phyloP scores from a whole-genome alignment of 1,140 invertebrate genomes.

The Hermatobates lingyangjiaoensis region DNA sequence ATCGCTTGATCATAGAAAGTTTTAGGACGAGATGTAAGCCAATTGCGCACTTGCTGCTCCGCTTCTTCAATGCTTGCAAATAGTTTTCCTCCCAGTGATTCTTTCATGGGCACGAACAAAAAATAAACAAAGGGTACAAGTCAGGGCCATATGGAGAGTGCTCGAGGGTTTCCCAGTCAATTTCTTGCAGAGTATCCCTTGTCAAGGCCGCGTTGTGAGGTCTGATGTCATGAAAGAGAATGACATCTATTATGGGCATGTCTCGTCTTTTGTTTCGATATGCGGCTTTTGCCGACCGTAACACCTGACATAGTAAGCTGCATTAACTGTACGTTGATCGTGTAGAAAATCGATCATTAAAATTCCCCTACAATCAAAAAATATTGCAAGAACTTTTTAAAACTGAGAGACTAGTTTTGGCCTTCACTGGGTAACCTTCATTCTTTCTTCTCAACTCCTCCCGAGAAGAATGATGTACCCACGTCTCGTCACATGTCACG shows the following conservation, averaged over 20 bases:
- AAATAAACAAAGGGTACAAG: background rate
- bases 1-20: slow-evolving; percentile 44
- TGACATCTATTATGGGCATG: slow-evolving; percentile 10
- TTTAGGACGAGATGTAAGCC: slow-evolving; percentile 34
- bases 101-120: background rate
- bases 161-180: background rate
- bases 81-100: background rate
- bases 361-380: slow-evolving; percentile 18
- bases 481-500: background rate
- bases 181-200: background rate
- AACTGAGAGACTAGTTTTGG: slow-evolving; percentile 12
- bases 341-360: slow-evolving; percentile 17
- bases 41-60: background rate
- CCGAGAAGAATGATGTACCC: slow-evolving; percentile 22
- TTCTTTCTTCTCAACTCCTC: slow-evolving; percentile 20
- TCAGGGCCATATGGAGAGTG: background rate
- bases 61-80: background rate
- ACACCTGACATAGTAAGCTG: slow-evolving; percentile 6
- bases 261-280: slow-evolving; percentile 8
- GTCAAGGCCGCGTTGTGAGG: slow-evolving; percentile 16
- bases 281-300: background rate
- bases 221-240: slow-evolving; percentile 23
- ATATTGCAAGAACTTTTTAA: slow-evolving; percentile 19
- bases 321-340: slow-evolving; percentile 9
- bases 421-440: slow-evolving; percentile 13